Evolutionary conservation across 2,888 invertebrate genomes (phyloP).

Genomic region (Seira ritae): DNA sequence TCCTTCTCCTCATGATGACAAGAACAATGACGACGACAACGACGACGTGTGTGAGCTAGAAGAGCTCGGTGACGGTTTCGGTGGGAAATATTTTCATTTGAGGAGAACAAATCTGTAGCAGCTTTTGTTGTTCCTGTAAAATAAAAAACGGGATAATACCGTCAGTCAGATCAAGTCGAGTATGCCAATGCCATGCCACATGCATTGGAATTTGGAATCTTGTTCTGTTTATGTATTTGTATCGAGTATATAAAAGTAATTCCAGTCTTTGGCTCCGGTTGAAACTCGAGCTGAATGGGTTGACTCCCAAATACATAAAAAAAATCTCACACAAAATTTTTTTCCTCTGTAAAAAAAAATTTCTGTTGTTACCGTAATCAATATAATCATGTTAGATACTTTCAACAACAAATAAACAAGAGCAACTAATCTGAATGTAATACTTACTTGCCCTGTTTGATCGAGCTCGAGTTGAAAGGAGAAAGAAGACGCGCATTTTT

Average conservation of each 20-base stretch:
- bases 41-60: constrained; percentile 20
- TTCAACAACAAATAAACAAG: too few species aligned
- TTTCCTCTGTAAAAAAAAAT: constrained; percentile 16
- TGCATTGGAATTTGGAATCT: constrained; percentile 44
- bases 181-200: too few species aligned
- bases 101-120: background rate
- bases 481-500: constrained; percentile 44
- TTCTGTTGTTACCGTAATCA: constrained; percentile 33
- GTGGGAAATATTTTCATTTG: background rate
- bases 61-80: too few species aligned
- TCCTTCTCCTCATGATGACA: background rate
- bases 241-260: too few species aligned
- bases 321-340: background rate
- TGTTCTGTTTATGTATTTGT: constrained; percentile 17
- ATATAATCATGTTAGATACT: background rate
- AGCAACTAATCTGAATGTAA: too few species aligned
- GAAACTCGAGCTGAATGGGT: constrained; percentile 61
- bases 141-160: constrained; percentile 16
- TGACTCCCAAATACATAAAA: constrained; percentile 52
- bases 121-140: constrained; percentile 24
- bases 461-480: too few species aligned
- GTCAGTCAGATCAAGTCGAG: background rate
- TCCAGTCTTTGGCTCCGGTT: constrained; percentile 49
- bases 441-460: too few species aligned
- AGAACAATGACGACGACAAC: background rate